Percentiles rank a stretch among this genome's conserved stretches.
Conservation (phyloP, 2,797 vertebrate genomes). For the Melanotaenia boesemani region DNA sequence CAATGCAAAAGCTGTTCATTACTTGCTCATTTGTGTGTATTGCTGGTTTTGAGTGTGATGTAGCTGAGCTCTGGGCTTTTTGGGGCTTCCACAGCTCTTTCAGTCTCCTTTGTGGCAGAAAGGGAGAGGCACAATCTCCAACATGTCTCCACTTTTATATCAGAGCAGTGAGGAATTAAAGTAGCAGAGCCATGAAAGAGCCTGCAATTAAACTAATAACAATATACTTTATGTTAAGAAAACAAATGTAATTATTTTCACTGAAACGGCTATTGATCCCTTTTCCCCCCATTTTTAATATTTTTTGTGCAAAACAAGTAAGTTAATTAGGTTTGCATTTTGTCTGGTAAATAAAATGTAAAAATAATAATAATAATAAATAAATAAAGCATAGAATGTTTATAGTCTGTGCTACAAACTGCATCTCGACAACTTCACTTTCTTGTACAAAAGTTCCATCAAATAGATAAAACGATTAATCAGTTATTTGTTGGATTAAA, state of each 20-base stretch:
- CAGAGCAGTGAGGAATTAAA: slow-evolving; percentile 34
- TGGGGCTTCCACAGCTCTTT: slow-evolving; percentile 50
- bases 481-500: background rate
- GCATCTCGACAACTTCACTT: background rate
- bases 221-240: slow-evolving; percentile 20
- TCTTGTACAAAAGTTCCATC: background rate
- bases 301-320: background rate
- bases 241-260: slow-evolving; percentile 32
- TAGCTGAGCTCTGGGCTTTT: slow-evolving; percentile 45
- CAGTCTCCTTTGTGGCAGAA: slow-evolving; percentile 45
- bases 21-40: background rate
- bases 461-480: background rate
- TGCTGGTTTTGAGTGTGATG: slow-evolving; percentile 32
- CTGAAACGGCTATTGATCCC: background rate
- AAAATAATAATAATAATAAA: background rate
- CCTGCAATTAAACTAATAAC: slow-evolving; percentile 46
- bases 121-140: slow-evolving; percentile 37
- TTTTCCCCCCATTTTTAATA: background rate
- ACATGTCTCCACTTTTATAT: slow-evolving; percentile 42
- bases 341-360: background rate
- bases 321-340: background rate
- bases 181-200: slow-evolving; percentile 43
- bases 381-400: background rate
- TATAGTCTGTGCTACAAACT: background rate
- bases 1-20: slow-evolving; percentile 1